Percentiles rank a stretch among this genome's conserved stretches.
Evolutionary conservation across 2,797 vertebrate species (phyloP).

Genomic region (Buphagus erythrorhynchus): DNA sequence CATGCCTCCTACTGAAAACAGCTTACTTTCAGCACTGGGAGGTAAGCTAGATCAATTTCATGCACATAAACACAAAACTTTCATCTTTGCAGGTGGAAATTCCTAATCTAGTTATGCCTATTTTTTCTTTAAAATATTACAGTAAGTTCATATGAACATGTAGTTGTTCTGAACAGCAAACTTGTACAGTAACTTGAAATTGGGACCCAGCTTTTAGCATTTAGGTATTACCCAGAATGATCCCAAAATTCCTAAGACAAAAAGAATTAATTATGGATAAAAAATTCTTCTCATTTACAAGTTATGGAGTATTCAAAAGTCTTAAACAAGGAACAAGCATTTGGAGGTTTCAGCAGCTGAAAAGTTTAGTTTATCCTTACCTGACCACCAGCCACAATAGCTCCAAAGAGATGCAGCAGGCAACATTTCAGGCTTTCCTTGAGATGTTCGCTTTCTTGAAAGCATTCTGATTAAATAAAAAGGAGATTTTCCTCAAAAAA

Average conservation of each 20-base stretch:
- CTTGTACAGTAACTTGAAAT: background rate
- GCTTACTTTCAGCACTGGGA: background rate
- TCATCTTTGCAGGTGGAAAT: background rate
- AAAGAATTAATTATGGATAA: background rate
- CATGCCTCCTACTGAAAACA: background rate
- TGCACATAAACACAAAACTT: background rate
- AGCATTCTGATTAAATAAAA: conserved; percentile 86
- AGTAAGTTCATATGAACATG: background rate
- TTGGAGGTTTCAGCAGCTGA: background rate
- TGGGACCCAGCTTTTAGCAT: background rate
- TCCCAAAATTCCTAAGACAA: background rate
- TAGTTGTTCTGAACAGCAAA: background rate
- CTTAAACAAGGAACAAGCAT: background rate
- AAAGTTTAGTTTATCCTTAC: conserved; percentile 71
- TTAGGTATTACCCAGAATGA: background rate
- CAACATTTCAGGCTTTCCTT: conserved; percentile 97
- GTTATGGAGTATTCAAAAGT: background rate
- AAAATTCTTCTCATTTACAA: background rate
- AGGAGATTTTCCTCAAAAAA: background rate
- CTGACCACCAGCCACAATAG: conserved; percentile 94
- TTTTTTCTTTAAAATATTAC: background rate
- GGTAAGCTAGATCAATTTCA: background rate
- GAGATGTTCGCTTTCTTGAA: conserved; percentile 98
- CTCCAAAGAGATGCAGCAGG: conserved; percentile 94
- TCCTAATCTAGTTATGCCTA: background rate